Evolutionary conservation across 2,113 vertebrate genomes (phyloP).

Genomic region (Salvelinus namaycush): DNA sequence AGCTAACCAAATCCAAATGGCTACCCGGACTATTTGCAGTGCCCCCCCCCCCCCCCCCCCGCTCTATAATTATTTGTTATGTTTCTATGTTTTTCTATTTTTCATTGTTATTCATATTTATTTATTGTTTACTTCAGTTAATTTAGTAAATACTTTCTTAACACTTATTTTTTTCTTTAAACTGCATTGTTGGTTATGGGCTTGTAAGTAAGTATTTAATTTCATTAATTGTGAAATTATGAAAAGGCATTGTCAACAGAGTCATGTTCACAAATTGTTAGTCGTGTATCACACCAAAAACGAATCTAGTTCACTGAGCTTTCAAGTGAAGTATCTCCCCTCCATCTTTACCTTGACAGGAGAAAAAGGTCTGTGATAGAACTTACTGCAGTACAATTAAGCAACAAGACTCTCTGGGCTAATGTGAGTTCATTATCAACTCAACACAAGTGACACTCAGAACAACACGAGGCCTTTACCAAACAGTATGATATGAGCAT

Average conservation of each 20-base stretch:
- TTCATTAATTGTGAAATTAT: constrained; percentile 41
- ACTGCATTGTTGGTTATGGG: too few species aligned
- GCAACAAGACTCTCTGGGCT: constrained; percentile 11
- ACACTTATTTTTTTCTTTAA: too few species aligned
- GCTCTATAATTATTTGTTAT: too few species aligned
- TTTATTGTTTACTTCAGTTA: too few species aligned
- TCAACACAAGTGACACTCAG: constrained; percentile 63
- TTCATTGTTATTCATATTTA: too few species aligned
- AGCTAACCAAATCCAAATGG: too few species aligned
- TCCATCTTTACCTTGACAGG: not conserved
- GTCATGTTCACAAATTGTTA: constrained; percentile 45
- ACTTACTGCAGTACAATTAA: not conserved
- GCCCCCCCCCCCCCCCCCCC: too few species aligned
- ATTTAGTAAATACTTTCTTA: too few species aligned
- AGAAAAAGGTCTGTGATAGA: too few species aligned
- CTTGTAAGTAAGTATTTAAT: too few species aligned
- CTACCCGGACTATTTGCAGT: too few species aligned
- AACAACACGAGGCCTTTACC: constrained; percentile 46
- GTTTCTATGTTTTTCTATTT: too few species aligned
- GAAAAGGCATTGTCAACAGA: constrained; percentile 58
- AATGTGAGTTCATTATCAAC: constrained; percentile 50
- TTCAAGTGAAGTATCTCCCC: not conserved
- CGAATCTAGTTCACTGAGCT: not conserved
- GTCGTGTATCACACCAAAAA: constrained; percentile 58
- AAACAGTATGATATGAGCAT: constrained; percentile 63